Evolutionary conservation across 2,113 vertebrate genomes (phyloP), one percentile per base, ranked within the genome.

Genomic region (Phylloscopus whistleri): DNA sequence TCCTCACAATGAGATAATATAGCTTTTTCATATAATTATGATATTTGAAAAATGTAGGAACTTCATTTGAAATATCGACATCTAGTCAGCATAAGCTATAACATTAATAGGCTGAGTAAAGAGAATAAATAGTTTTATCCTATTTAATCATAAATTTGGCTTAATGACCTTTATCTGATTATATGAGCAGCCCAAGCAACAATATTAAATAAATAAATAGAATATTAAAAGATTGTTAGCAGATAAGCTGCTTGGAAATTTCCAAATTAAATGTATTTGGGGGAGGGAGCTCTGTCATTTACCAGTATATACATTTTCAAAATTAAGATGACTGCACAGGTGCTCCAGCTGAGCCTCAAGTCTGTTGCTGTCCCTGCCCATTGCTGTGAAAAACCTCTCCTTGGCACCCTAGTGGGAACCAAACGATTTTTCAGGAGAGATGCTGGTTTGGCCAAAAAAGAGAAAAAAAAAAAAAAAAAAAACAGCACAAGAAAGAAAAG

Each of bases 81-180:
- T 96, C 85, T 75, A 93, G 95, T 74, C 97, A 94, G 88, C 96
- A 95, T 96, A 97, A 98, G 96, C 97, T 97, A 93, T 90, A 96
- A 94, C 96, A 97, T 97, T 97, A 98, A 97, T 97, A 97, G 97
- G 93, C 79, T 95, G 97, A 97, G 97, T 97, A 97, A 97, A 97
- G 89, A 96, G 82, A 97, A 92, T 97, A 98, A 98, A 97, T 95
- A 96, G 73, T 95, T 98, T 98, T 98, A 97, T 98, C 96, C 97
- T 98, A 97, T 98, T 98, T 98, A 98, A 98, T 98, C 97, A 97
- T 96, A 98, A 98, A 98, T 98, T 97, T 98, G 96, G 95, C 95
- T 98, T 98, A 98, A 98, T 98, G 97, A 97, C 91, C 97, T 95
- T 98, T 97, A 98, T 98, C 98, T 98, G 98, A 98, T 98, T 98